Conservation (phyloP, 1,140 invertebrate species). For the Panulirus ornatus region DNA sequence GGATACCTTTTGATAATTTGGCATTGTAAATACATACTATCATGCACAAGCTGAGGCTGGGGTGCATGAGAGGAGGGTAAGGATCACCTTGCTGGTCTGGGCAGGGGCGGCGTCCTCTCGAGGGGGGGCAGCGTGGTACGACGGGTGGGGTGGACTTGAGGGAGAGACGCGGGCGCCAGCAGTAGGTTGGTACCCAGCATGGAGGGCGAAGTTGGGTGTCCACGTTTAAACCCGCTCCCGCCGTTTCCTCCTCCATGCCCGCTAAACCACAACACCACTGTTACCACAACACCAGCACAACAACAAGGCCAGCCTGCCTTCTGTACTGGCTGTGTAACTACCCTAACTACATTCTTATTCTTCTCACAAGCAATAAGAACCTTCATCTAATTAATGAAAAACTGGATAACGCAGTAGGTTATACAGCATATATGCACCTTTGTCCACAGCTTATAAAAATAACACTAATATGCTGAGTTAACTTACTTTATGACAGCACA, state of each 20-base stretch:
- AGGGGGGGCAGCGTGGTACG: constrained; percentile 44
- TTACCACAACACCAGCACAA: constrained; percentile 14
- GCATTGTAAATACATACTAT: neutral
- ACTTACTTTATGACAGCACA: neutral
- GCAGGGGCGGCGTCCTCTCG: constrained; percentile 45
- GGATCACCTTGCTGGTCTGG: constrained; percentile 51
- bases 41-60: neutral
- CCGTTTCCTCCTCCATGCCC: constrained; percentile 24
- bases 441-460: neutral
- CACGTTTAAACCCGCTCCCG: constrained; percentile 30
- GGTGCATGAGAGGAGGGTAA: neutral
- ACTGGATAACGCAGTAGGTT: neutral
- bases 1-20: neutral
- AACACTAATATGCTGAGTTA: neutral
- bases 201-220: constrained; percentile 43
- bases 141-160: constrained; percentile 47
- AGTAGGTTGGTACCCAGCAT: constrained; percentile 41
- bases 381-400: neutral
- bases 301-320: constrained; percentile 2
- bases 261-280: constrained; percentile 44
- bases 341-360: neutral
- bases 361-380: neutral
- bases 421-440: neutral
- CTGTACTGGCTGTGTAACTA: neutral
- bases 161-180: constrained; percentile 45